phyloP scores from a whole-genome alignment of 1,140 invertebrate genomes.

The Drosophila tsacasi region DNA sequence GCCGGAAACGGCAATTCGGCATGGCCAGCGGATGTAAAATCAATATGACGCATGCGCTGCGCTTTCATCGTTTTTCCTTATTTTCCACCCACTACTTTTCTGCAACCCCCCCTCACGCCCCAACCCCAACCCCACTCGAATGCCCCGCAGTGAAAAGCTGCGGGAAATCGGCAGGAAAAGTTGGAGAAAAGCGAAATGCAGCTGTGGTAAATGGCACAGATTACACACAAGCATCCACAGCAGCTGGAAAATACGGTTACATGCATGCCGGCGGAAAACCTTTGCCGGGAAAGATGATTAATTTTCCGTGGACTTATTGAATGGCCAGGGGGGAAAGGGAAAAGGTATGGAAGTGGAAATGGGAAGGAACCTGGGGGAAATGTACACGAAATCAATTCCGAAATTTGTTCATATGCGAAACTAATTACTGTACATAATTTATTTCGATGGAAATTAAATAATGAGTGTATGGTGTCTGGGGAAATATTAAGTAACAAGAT shows the following conservation, averaged over 20 bases:
- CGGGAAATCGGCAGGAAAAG: conserved; percentile 39
- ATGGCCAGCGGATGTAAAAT: conserved; percentile 60
- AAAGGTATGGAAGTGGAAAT: not conserved
- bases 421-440: not conserved
- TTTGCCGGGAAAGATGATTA: conserved; percentile 17
- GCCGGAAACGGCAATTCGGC: conserved; percentile 53
- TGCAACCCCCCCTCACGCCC: not conserved
- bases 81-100: not conserved
- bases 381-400: not conserved
- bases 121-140: not conserved
- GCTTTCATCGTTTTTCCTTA: conserved; percentile 14
- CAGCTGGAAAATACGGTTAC: conserved; percentile 18
- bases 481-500: not conserved
- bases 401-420: not conserved
- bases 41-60: conserved; percentile 79
- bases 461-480: not conserved
- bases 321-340: not conserved
- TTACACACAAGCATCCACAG: conserved; percentile 25
- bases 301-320: conserved; percentile 17
- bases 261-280: conserved; percentile 21
- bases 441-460: not conserved
- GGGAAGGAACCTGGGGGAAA: not conserved
- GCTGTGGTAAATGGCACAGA: conserved; percentile 39
- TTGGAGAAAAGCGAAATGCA: conserved; percentile 48
- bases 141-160: conserved; percentile 17